These are phyloP conservation scores for Ophraella communa DNA, from an alignment of 2,888 invertebrate genomes.

Conservation along the genomic window DNA sequence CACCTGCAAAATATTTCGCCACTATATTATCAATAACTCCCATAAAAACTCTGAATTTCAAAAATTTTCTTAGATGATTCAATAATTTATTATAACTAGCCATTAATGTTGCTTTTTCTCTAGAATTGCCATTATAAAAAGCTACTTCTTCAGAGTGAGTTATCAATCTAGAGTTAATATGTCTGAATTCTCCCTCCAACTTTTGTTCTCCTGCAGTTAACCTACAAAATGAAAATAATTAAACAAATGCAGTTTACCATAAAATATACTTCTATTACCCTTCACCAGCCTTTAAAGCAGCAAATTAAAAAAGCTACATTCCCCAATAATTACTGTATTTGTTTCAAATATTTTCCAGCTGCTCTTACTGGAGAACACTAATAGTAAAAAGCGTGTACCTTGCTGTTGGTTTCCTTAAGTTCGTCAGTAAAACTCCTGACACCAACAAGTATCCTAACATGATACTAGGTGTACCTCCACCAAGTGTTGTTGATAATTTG, in stretches of 20 bases:
- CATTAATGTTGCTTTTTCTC: conserved; percentile 87
- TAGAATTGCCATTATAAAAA: conserved; percentile 80
- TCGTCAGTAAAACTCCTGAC: conserved; percentile 87
- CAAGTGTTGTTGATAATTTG: conserved; percentile 83
- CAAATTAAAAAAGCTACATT: too few relatives aligned
- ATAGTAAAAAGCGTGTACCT: conserved; percentile 4
- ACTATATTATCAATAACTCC: conserved; percentile 96
- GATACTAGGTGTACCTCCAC: conserved; percentile 87
- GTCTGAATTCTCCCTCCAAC: conserved; percentile 97
- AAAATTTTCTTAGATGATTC: conserved; percentile 82
- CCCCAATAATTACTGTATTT: too few relatives aligned
- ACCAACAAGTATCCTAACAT: conserved; percentile 88
- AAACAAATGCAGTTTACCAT: background rate
- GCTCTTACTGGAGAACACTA: too few relatives aligned
- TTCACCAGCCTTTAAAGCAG: too few relatives aligned
- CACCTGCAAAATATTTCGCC: conserved; percentile 96
- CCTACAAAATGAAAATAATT: conserved; percentile 44
- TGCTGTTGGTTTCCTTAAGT: conserved; percentile 85
- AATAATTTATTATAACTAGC: conserved; percentile 90
- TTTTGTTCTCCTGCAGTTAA: conserved; percentile 93
- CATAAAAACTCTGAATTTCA: conserved; percentile 89
- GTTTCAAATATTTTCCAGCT: too few relatives aligned
- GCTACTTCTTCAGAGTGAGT: conserved; percentile 96
- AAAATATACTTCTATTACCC: conserved; percentile 40
- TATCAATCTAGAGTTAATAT: conserved; percentile 93